Base-by-base conservation (phyloP, 2,113 vertebrate genomes). In the Asarcornis scutulata region DNA sequence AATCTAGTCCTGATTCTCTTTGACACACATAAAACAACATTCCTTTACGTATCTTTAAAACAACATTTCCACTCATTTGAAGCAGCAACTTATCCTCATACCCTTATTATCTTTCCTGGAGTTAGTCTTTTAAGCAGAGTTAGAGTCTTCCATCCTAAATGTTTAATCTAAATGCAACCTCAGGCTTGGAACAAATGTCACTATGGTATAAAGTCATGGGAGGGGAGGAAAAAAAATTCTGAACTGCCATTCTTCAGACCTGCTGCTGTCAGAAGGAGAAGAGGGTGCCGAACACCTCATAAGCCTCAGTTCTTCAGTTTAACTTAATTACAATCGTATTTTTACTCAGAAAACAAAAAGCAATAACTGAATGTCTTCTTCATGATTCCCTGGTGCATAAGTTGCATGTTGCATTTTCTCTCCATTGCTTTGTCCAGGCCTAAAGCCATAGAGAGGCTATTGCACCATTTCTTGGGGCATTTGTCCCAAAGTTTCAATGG, bases 401-500 rank as follows among this genome's bases (percentile, higher is more conserved):
- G 26, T 92, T 92, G 86, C 60, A 93, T 13, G 18, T 95, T 95
- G 88, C 77, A 72, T 92, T 60, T 92, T 89, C 84, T 91, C 95
- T 95, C 86, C 77, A 50, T 85, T 91, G 89, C 92, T 95, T 88
- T 91, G 88, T 97, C 92, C 59, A 71, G 83, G 90, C 83, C 53
- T 93, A 96, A 96, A 91, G 89, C 77, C 87, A 93, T 80, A 72
- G 93, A 95, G 92, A 93, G 77, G 26, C 32, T 82, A 42, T 97
- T 95, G 81, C 91, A 95, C 93, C 94, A 97, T 89, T 95, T 92
- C 94, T 97, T 52, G 71, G 89, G 93, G 94, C 94, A 76, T 96
- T 96, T 95, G 93, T 96, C 74, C 91, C 81, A 38, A 66, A 87
- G 38, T 95, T 95, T 94, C 94, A 95, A 87, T 85, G 81, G 84